These are phyloP conservation scores for Dolichoris vasculosae DNA, from an alignment of 1,140 invertebrate genomes.

Conservation along the genomic window DNA sequence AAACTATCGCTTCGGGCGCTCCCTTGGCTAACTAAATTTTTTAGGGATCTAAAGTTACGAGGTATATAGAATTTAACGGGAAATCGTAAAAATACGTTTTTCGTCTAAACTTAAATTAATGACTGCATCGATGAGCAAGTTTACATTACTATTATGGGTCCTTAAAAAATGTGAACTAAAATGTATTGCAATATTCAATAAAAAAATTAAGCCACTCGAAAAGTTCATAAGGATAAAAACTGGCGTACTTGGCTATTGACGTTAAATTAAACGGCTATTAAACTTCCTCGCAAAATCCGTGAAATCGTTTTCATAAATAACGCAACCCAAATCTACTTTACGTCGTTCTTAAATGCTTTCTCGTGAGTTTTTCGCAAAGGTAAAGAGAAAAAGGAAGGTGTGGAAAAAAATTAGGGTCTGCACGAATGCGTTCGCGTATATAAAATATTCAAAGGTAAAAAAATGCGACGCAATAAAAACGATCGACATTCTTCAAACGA, in stretches of 20 bases:
- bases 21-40: no score
- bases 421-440: background rate
- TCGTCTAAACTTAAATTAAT: no score
- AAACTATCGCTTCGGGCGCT: no score
- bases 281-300: constrained; percentile 27
- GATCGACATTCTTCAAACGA: constrained; percentile 18
- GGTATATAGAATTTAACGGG: no score
- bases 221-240: background rate
- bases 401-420: background rate
- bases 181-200: background rate
- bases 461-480: constrained; percentile 14
- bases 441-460: constrained; percentile 33
- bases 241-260: background rate
- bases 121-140: no score
- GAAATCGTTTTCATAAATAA: constrained; percentile 36
- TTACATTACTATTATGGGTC: background rate
- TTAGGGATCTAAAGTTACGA: no score
- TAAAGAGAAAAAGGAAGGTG: background rate
- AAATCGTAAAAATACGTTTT: no score
- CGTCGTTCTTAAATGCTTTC: background rate
- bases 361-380: background rate
- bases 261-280: constrained; percentile 37
- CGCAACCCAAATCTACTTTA: background rate
- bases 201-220: background rate
- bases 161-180: background rate